Conservation (phyloP, 1,140 invertebrate species). For the Philopotamus ludificatus region DNA sequence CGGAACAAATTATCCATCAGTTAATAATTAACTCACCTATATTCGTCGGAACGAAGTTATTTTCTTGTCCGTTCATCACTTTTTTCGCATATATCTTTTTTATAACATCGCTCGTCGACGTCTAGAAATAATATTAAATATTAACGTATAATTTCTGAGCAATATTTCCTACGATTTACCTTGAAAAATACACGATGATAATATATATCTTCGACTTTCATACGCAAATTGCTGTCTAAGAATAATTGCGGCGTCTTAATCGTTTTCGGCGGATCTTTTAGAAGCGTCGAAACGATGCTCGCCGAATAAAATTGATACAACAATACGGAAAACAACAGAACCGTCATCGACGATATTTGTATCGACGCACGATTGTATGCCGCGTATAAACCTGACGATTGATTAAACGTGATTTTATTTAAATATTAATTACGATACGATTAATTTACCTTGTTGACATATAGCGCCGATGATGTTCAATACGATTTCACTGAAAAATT, state of each 20-base stretch:
- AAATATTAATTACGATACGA: too few relatives aligned
- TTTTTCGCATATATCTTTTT: neutral
- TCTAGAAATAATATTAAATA: neutral
- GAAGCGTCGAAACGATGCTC: constrained; percentile 67
- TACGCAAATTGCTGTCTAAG: constrained; percentile 58
- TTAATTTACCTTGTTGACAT: constrained; percentile 56
- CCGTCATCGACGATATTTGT: constrained; percentile 60
- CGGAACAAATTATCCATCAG: too few relatives aligned
- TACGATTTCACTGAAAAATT: constrained; percentile 44
- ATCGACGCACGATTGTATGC: constrained; percentile 54
- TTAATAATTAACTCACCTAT: too few relatives aligned
- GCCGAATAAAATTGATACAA: constrained; percentile 73
- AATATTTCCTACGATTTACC: constrained; percentile 49
- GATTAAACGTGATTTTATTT: too few relatives aligned
- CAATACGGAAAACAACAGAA: constrained; percentile 63
- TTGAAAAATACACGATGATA: constrained; percentile 62
- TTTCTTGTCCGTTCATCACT: constrained; percentile 8
- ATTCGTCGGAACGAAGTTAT: too few relatives aligned
- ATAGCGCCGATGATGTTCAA: constrained; percentile 50
- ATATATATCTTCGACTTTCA: constrained; percentile 61
- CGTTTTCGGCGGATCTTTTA: constrained; percentile 62
- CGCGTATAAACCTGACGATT: constrained; percentile 54
- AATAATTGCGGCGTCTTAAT: constrained; percentile 64
- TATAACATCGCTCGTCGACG: neutral
- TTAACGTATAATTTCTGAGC: constrained; percentile 11